phyloP scores from a whole-genome alignment of 2,797 vertebrate genomes.

The Enteromius thamalakanensis region DNA sequence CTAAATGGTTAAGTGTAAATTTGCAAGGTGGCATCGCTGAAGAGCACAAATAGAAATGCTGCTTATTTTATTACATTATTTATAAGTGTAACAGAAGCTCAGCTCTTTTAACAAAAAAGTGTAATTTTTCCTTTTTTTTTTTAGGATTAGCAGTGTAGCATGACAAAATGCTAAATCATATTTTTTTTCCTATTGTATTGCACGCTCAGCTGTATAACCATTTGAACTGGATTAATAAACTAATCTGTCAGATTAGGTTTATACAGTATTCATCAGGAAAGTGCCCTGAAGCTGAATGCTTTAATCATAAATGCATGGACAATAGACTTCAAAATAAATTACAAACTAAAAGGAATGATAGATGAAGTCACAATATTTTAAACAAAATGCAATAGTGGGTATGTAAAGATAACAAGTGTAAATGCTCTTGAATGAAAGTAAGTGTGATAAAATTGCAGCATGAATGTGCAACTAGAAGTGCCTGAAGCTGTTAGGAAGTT shows the following conservation, averaged over 20 bases:
- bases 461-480: background rate
- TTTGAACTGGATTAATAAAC: background rate
- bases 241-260: background rate
- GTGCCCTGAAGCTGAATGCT: background rate
- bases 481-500: background rate
- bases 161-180: background rate
- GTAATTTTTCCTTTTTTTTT: background rate
- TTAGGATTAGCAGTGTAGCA: background rate
- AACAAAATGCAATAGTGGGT: background rate
- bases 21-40: background rate
- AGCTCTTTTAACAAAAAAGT: background rate
- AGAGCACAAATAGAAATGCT: background rate
- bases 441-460: background rate
- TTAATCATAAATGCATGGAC: background rate
- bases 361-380: background rate
- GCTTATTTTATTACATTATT: background rate
- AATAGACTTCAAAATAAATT: background rate
- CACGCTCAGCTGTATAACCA: background rate
- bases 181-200: background rate
- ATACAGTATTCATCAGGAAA: background rate
- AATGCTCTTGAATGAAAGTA: background rate
- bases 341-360: background rate
- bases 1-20: background rate
- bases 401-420: background rate
- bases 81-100: constrained; percentile 2